Conservation (phyloP, 2,888 invertebrate species). For the Drosophila macrospina region DNA sequence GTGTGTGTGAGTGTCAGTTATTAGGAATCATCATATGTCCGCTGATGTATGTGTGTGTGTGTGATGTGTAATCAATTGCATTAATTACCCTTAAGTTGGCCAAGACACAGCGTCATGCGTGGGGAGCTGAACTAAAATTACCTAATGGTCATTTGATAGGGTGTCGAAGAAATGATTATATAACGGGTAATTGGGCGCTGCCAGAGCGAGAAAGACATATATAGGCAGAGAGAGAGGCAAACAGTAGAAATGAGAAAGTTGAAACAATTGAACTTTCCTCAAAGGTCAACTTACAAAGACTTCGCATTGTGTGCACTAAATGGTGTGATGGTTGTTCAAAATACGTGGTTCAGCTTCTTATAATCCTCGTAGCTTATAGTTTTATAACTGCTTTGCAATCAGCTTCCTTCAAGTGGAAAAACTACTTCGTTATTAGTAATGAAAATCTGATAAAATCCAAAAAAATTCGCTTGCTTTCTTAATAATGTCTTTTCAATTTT, state of each 20-base stretch:
- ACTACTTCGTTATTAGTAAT: too few species aligned
- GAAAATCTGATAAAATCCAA: too few species aligned
- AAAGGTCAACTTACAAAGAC: neutral
- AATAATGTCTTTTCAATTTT: too few species aligned
- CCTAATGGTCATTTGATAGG: conserved; percentile 41
- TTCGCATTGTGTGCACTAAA: neutral
- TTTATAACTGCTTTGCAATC: too few species aligned
- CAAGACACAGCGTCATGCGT: conserved; percentile 63
- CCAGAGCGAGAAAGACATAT: neutral
- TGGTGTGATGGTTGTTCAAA: neutral
- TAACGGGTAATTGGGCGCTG: conserved; percentile 18
- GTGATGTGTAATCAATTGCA: conserved; percentile 68
- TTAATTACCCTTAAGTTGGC: conserved; percentile 75
- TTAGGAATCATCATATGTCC: conserved; percentile 80
- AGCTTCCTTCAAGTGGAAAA: too few species aligned
- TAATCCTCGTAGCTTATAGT: too few species aligned
- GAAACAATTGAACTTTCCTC: neutral
- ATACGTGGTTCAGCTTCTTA: too few species aligned
- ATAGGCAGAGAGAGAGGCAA: neutral
- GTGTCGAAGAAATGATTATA: conserved; percentile 13
- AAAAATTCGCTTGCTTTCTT: too few species aligned
- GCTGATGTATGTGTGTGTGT: conserved; percentile 31
- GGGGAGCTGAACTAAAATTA: conserved; percentile 34
- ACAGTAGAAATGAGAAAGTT: too few species aligned
- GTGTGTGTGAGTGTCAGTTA: conserved; percentile 35